These are phyloP conservation scores for Cyphomyrus plagiostoma DNA, from an alignment of 2,113 vertebrate species.

Conservation along the genomic window DNA sequence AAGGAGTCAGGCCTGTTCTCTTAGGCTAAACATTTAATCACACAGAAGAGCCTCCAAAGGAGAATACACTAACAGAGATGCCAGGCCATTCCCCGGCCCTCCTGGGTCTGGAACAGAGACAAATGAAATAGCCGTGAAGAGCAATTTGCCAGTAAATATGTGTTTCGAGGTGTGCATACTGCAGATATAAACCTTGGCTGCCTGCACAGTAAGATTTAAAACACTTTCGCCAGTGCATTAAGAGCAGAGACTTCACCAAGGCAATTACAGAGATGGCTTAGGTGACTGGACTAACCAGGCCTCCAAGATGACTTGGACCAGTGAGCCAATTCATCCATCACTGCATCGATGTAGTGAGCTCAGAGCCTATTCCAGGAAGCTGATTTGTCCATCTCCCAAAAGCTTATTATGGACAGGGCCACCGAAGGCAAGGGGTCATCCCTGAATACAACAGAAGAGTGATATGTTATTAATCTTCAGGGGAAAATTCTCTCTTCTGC, in stretches of 20 bases:
- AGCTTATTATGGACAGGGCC: background rate
- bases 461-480: background rate
- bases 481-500: background rate
- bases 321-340: background rate
- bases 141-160: background rate
- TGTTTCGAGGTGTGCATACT: background rate
- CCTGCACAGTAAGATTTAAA: background rate
- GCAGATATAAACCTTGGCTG: background rate
- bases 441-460: background rate
- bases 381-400: background rate
- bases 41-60: background rate
- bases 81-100: background rate
- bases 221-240: background rate
- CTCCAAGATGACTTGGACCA: background rate
- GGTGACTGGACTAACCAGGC: background rate
- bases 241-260: background rate
- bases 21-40: slow-evolving; percentile 22
- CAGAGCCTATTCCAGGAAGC: background rate
- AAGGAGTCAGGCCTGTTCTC: slow-evolving; percentile 13
- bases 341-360: background rate
- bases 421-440: background rate
- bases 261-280: background rate
- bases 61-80: background rate
- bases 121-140: background rate
- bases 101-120: background rate